Conservation (phyloP, 2,113 vertebrate species). For the human (Homo sapiens) region DNA sequence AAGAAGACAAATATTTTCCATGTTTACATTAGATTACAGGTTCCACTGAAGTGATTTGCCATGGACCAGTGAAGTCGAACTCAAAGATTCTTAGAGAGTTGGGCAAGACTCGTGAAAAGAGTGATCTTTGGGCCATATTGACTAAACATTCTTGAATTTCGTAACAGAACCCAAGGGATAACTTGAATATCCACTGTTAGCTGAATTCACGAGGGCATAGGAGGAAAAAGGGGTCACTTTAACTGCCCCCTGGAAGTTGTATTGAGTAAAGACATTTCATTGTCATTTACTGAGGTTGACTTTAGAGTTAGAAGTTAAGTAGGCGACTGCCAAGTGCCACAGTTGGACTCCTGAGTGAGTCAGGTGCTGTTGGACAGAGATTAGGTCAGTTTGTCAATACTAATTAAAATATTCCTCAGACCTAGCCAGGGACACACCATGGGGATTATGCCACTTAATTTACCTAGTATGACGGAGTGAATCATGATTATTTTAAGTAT, state of each 20-base stretch:
- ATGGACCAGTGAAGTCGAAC: neutral
- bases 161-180: neutral
- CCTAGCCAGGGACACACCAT: neutral
- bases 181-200: neutral
- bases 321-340: neutral
- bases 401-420: neutral
- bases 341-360: neutral
- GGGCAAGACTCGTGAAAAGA: neutral
- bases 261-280: neutral
- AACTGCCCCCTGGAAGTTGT: neutral
- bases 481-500: neutral
- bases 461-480: neutral
- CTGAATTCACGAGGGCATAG: neutral
- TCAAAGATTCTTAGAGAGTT: neutral
- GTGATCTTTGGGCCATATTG: neutral
- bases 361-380: neutral
- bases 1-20: neutral
- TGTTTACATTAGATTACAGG: neutral
- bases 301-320: neutral
- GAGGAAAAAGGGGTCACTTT: neutral
- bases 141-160: neutral
- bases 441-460: neutral
- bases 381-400: neutral
- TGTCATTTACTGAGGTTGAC: neutral
- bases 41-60: neutral